A percentile compares a stretch with the other conserved stretches of the same genome.
Evolutionary conservation across 2,888 invertebrate genomes (phyloP).

Genomic region (Yponomeuta plumbellus): DNA sequence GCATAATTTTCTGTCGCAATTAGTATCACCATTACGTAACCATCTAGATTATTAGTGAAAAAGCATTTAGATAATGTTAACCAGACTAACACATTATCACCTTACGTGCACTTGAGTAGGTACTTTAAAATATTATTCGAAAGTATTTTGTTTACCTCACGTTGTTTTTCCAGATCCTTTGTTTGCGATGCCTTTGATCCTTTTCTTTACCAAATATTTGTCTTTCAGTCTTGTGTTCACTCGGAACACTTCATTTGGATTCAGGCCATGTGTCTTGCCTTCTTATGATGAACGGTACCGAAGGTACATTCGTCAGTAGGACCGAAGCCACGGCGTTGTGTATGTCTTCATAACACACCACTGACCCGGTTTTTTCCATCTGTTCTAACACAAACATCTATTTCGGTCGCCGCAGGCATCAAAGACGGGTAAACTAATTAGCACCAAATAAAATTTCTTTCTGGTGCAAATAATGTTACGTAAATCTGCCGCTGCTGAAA

Average conservation of each 20-base stretch:
- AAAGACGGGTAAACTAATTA: neutral
- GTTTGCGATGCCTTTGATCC: neutral
- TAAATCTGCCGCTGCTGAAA: neutral
- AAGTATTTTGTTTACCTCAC: neutral
- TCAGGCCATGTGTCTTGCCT: neutral
- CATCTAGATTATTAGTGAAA: slow-evolving; percentile 26
- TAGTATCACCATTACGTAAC: slow-evolving; percentile 28
- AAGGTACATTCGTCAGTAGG: neutral
- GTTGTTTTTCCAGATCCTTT: neutral
- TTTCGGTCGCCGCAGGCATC: neutral
- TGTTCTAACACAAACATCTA: slow-evolving; percentile 52
- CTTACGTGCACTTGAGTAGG: too few relatives aligned
- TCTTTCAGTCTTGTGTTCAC: neutral
- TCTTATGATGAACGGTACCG: neutral
- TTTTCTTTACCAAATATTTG: neutral
- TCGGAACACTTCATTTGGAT: neutral
- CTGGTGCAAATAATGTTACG: neutral
- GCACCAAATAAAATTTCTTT: neutral
- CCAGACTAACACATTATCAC: neutral
- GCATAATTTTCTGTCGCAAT: slow-evolving; percentile 8
- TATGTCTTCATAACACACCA: slow-evolving; percentile 31
- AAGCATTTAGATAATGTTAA: neutral
- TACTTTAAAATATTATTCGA: neutral
- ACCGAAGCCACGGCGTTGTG: neutral
- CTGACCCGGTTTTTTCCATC: slow-evolving; percentile 65